Evolutionary conservation across 23 tunicate species (phyloP), one percentile per base, ranked within the genome.

Genomic region (Trididemnum nubilum): DNA sequence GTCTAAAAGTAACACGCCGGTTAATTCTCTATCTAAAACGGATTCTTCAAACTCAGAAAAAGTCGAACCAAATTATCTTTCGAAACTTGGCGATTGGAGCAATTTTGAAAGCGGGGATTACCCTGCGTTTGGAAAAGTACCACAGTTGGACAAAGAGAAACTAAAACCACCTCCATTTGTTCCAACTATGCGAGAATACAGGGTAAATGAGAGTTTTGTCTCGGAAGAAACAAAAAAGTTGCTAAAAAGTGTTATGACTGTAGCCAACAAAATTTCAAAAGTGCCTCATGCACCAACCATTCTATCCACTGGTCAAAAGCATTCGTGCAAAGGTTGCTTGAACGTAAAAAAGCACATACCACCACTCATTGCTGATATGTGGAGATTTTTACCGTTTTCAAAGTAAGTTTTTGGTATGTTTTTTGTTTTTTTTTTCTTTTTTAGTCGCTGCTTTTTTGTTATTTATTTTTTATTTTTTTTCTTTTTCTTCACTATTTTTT

Each of bases 381-480:
- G 81, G 81, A 77, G 51, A 51, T 54, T 5, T 54, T 4, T 28
- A 2, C 81, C 81, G 25, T 28, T 22, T 22, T 3, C 44, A 27
- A 52, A 77, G 81, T 77, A 77, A 77, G 67, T 77, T 52, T 18
- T 5, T 49, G 57, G n/a, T n/a, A n/a, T n/a, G n/a, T n/a, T n/a
- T n/a, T n/a, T n/a, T n/a, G n/a, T n/a, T n/a, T n/a, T n/a, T n/a
- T n/a, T n/a, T n/a, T n/a, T n/a, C n/a, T n/a, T n/a, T n/a, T n/a
- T n/a, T n/a, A n/a, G n/a, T n/a, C n/a, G n/a, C n/a, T n/a, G n/a
- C n/a, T n/a, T n/a, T n/a, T n/a, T n/a, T n/a, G n/a, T n/a, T n/a
- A n/a, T n/a, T n/a, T n/a, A n/a, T n/a, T n/a, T n/a, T n/a, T n/a
- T n/a, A n/a, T n/a, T n/a, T n/a, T n/a, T n/a, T n/a, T n/a, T n/a